A percentile compares a stretch with the other conserved stretches of the same genome.
Conservation (phyloP, 2,888 invertebrate species). For the Cacoxenus indagator region DNA sequence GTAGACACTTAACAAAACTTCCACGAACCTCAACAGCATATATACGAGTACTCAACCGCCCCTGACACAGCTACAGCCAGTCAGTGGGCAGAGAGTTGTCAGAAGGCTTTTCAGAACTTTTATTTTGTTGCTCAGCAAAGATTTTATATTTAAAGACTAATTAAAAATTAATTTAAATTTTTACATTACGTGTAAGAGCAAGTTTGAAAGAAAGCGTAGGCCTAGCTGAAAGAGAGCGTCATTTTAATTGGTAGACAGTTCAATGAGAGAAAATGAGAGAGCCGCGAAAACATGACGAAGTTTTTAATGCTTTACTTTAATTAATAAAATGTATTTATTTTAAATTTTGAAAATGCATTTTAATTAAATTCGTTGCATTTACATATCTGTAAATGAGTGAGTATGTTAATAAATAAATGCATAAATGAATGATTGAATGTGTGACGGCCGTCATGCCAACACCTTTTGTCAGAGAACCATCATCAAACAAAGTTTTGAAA, state of each 20-base stretch:
- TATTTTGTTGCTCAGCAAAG: background rate
- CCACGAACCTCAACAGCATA: too few relatives aligned
- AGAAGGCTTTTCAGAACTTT: background rate
- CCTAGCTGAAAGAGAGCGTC: too few relatives aligned
- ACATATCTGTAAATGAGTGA: constrained; percentile 44
- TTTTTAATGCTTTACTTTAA: background rate
- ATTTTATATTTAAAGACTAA: constrained; percentile 36
- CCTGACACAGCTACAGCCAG: background rate
- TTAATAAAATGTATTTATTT: background rate
- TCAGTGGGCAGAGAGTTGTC: background rate
- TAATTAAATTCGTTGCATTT: constrained; percentile 55
- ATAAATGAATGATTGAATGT: too few relatives aligned
- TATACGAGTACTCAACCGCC: background rate
- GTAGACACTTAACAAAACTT: background rate
- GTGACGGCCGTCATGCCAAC: constrained; percentile 50
- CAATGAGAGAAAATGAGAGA: background rate
- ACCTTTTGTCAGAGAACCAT: too few relatives aligned
- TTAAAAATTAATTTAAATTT: constrained; percentile 58
- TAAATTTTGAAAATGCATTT: constrained; percentile 48
- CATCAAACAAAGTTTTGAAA: background rate
- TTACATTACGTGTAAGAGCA: constrained; percentile 28
- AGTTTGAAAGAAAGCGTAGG: background rate
- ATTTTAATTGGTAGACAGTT: too few relatives aligned
- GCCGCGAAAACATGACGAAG: background rate
- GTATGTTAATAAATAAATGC: too few relatives aligned